Base-by-base conservation (phyloP, 2,797 vertebrate genomes). In the Bryconaethiops microstoma region DNA sequence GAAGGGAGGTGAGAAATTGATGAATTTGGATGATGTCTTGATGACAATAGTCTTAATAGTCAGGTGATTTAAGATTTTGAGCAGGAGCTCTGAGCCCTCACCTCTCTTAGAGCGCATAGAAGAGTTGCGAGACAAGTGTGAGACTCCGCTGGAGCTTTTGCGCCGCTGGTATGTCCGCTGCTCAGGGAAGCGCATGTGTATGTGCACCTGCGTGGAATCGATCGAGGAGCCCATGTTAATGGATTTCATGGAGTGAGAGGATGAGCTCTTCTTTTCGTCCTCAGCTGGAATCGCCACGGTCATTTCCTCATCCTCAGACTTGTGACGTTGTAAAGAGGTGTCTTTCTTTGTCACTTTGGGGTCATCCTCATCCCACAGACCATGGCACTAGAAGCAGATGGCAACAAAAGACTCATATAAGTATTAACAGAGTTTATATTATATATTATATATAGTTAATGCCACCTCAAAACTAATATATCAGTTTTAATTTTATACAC, bases 291-390 rank as follows among this genome's bases (percentile, higher is more conserved):
- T 59, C 8, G 5, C 13, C 16, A 77, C 63, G 0, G 54, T 4
- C 48, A 74, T 77, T 74, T 79, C 85, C 60, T 98, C 96, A 0
- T 96, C 96, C 76, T 96, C 95, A 0, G 95, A 96, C 69, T 95
- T 95, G 0, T 94, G 95, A 84, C 92, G 94, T 71, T 88, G 89
- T 0, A 88, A 54, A 62, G 73, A 40, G 0, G 63, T 88, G 67
- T 83, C 91, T 29, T 84, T 94, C 60, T 91, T 93, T 7, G 77
- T 88, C 2, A 83, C 80, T 62, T 88, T 92, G 71, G 94, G 90
- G 74, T 97, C 95, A 0, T 97, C 97, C 60, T 99, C 98, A 59
- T 99, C 97, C 98, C 98, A 99, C 42, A 99, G 87, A 35, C 98
- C 98, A 0, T 99, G 97, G 76, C 98, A 99, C 98, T 99, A 74